These are phyloP conservation scores for Drosophila algonquin DNA, from an alignment of 2,888 invertebrate genomes.

Conservation along the genomic window DNA sequence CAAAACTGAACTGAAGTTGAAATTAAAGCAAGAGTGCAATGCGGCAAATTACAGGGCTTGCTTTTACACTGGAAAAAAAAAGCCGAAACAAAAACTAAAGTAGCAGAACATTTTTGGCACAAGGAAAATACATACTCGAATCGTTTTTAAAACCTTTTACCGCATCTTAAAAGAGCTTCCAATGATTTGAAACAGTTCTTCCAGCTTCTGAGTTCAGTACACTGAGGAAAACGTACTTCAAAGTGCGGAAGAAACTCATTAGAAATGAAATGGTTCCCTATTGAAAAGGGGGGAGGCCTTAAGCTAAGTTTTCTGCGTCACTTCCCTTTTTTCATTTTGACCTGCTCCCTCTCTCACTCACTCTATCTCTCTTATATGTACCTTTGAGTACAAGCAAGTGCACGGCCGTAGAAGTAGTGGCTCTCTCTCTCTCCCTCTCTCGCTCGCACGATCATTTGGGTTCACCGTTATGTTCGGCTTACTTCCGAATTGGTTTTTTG, in stretches of 20 bases:
- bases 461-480: constrained; percentile 26
- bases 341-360: neutral
- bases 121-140: no score
- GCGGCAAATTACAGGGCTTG: constrained; percentile 9
- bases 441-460: constrained; percentile 25
- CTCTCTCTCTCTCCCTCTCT: neutral
- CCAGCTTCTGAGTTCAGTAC: neutral
- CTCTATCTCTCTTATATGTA: neutral
- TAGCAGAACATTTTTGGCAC: no score
- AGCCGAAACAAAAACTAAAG: no score
- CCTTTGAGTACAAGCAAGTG: neutral
- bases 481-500: constrained; percentile 18
- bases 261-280: neutral
- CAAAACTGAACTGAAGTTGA: constrained; percentile 63
- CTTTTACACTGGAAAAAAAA: constrained; percentile 6
- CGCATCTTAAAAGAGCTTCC: no score
- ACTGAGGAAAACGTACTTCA: neutral
- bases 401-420: neutral
- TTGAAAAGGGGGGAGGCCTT: neutral
- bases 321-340: neutral
- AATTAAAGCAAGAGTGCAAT: constrained; percentile 35
- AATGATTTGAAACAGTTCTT: no score
- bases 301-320: neutral
- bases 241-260: neutral
- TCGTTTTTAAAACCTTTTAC: no score